A percentile compares a stretch with the other conserved stretches of the same genome.
Conservation (phyloP, 1,140 invertebrate species). For the Drosophila kanapiae region DNA sequence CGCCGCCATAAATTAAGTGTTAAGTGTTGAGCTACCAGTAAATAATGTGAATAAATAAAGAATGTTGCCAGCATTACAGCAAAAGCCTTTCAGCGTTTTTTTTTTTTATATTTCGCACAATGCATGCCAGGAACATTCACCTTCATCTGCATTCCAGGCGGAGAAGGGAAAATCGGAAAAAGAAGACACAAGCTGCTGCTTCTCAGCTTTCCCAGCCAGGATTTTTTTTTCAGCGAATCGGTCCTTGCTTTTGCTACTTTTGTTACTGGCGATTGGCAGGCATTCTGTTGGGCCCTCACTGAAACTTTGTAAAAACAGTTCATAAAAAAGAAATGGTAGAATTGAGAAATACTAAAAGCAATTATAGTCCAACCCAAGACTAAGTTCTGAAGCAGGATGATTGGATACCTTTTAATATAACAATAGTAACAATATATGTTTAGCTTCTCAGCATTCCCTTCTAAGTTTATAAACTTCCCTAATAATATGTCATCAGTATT, state of each 20-base stretch:
- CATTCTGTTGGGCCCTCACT: slow-evolving; percentile 6
- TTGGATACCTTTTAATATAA: background rate
- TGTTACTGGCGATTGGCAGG: slow-evolving; percentile 28
- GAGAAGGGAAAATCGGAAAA: background rate
- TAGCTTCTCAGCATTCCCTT: too few relatives aligned
- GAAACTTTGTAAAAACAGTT: background rate
- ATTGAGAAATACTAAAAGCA: background rate
- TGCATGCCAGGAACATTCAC: slow-evolving; percentile 32
- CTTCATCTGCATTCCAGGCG: slow-evolving; percentile 25
- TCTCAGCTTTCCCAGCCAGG: background rate
- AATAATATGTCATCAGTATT: too few relatives aligned
- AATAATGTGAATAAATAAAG: slow-evolving; percentile 64
- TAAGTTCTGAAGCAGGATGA: background rate
- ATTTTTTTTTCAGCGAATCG: background rate
- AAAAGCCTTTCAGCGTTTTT: slow-evolving; percentile 14
- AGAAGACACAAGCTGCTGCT: background rate
- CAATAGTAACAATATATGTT: too few relatives aligned
- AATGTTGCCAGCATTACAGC: slow-evolving; percentile 53
- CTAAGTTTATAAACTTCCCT: background rate
- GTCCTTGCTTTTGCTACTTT: slow-evolving; percentile 4
- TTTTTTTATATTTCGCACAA: background rate
- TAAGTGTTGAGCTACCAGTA: slow-evolving; percentile 57
- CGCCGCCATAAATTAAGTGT: slow-evolving; percentile 68
- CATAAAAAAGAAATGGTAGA: background rate
- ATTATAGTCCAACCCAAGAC: background rate